Base-by-base conservation (phyloP, 2,797 vertebrate species). In the Tokudaia muenninki region DNA sequence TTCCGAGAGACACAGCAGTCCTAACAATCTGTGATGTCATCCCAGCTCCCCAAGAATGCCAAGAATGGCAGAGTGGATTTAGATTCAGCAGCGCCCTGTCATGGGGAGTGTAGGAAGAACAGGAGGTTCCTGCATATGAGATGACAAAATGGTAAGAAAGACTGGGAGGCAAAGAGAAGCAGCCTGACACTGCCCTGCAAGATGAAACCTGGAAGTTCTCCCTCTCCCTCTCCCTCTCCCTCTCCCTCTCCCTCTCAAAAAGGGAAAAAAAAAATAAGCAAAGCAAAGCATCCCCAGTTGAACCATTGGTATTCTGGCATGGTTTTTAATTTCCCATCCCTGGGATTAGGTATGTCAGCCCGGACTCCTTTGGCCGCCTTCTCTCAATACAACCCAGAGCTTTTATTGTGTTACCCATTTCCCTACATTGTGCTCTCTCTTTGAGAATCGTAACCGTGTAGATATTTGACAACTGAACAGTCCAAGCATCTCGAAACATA, bases 381-480 rank as follows among this genome's bases (percentile, higher is more conserved):
- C 65, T 97, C 91, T 96, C 95, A 95, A 91, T 96, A 81, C 91
- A 94, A 96, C 87, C 87, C 16, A 0, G 92, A 79, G 91, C 94
- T 95, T 97, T 97, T 92, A 97, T 96, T 98, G 94, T 95, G 95
- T 97, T 97, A 96, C 94, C 97, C 96, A 98, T 98, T 98, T 96
- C 92, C 97, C 92, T 96, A 94, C 83, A 95, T 97, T 95, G 97
- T 97, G 90, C 92, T 91, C 87, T 96, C 93, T 97, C 97, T 98
- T 97, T 96, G 95, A 97, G 96, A 98, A 97, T 97, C 95, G 95
- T 96, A 97, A 96, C 92, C 7, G 1, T 96, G 97, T 90, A 97
- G 97, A 97, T 97, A 97, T 97, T 97, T 98, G 98, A 98, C 97
- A 98, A 97, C 57, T 97, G 97, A 97, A 97, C 79, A 65, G 83